These are phyloP conservation scores for Lottia scabra DNA, from an alignment of 2,888 invertebrate species.

Conservation along the genomic window DNA sequence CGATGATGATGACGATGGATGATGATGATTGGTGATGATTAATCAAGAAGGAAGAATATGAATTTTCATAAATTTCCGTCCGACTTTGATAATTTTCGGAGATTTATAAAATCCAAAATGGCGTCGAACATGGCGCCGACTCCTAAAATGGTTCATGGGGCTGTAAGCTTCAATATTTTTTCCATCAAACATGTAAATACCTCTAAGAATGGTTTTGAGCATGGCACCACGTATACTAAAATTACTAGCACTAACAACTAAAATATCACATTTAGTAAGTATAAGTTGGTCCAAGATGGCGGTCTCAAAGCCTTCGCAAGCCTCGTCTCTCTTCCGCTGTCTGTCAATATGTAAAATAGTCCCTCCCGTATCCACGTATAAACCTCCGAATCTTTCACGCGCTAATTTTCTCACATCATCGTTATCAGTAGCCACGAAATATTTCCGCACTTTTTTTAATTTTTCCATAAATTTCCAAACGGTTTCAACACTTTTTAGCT, in stretches of 20 bases:
- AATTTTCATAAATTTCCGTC: no score
- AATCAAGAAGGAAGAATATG: no score
- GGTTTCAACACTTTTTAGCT: conserved; percentile 2
- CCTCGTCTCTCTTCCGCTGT: conserved; percentile 7
- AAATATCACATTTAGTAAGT: conserved; percentile 15
- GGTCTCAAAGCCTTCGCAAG: conserved; percentile 12
- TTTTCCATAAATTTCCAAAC: conserved; percentile 29
- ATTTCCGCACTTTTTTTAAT: conserved; percentile 20
- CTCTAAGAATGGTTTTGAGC: background rate
- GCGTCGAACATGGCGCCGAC: background rate
- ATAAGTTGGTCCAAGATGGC: conserved; percentile 19
- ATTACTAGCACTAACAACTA: conserved; percentile 16
- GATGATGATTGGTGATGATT: no score
- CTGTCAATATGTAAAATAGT: conserved; percentile 20
- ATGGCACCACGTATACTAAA: conserved; percentile 19
- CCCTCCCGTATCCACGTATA: conserved; percentile 18
- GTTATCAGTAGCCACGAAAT: conserved; percentile 33
- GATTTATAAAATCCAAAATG: no score
- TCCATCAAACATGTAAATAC: background rate
- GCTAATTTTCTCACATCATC: conserved; percentile 24
- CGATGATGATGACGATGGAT: no score
- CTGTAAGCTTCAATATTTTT: background rate
- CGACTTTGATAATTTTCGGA: no score
- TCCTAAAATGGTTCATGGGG: background rate
- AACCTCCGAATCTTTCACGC: conserved; percentile 3